phyloP scores from a whole-genome alignment of 30 jellyfish, hydroid and myxozoan species.

The Phacellophora camtschatica region DNA sequence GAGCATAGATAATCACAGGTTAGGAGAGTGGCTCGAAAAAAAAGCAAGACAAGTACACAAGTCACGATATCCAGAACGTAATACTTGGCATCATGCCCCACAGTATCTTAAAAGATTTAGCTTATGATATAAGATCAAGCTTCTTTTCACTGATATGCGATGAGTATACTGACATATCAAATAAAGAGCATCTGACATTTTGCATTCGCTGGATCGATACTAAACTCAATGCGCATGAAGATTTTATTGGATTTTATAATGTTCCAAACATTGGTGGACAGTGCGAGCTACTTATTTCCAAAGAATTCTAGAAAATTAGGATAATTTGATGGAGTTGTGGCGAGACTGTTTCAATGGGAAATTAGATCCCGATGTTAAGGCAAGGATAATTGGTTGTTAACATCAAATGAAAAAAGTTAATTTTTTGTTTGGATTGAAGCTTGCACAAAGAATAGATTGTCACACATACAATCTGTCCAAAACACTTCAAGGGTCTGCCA shows the following conservation, averaged over 20 bases:
- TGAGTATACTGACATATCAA: constrained; percentile 57
- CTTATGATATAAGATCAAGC: constrained; percentile 12
- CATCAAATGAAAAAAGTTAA: constrained; percentile 49
- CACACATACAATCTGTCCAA: constrained; percentile 62
- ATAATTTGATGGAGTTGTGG: constrained; percentile 15
- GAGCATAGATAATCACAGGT: background rate
- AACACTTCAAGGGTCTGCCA: constrained; percentile 63
- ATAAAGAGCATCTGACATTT: constrained; percentile 26
- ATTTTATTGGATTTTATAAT: constrained; percentile 44
- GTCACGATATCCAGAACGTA: constrained; percentile 44
- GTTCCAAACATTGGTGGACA: constrained; percentile 53
- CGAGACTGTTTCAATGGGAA: constrained; percentile 18
- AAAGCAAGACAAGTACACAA: constrained; percentile 16
- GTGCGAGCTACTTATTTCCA: constrained; percentile 61
- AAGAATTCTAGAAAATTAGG: constrained; percentile 57
- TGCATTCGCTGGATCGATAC: constrained; percentile 41
- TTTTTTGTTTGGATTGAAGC: constrained; percentile 48
- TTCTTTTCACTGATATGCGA: constrained; percentile 36
- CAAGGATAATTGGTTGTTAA: constrained; percentile 66
- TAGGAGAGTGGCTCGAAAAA: constrained; percentile 36
- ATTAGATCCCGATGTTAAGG: constrained; percentile 44
- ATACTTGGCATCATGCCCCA: constrained; percentile 15
- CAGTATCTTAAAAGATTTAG: constrained; percentile 3
- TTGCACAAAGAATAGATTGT: constrained; percentile 36
- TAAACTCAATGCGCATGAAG: constrained; percentile 14